phyloP scores from a whole-genome alignment of 2,888 invertebrate genomes.

The Pseudolycoriella hygida region DNA sequence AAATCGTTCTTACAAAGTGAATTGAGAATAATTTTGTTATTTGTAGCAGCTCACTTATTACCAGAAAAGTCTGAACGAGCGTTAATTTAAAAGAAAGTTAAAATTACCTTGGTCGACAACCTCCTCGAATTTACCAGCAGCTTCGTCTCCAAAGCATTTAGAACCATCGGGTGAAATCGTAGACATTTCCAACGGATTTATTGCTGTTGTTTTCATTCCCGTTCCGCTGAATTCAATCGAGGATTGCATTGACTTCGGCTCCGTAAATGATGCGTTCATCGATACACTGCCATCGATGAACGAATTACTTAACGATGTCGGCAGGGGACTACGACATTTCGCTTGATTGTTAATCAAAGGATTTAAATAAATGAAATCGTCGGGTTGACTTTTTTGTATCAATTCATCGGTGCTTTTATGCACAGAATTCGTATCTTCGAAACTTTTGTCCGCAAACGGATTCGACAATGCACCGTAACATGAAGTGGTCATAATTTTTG shows the following conservation, averaged over 20 bases:
- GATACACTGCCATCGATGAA: constrained; percentile 6
- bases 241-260: neutral
- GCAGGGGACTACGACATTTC: neutral
- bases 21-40: no score
- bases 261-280: constrained; percentile 3
- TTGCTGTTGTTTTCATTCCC: neutral
- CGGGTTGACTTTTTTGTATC: neutral
- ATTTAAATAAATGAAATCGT: constrained; percentile 1
- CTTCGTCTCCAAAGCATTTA: constrained; percentile 2
- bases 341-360: neutral
- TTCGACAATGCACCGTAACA: constrained; percentile 23
- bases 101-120: constrained; percentile 6
- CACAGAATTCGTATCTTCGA: neutral
- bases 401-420: constrained; percentile 5
- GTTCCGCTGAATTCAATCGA: neutral
- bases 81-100: neutral
- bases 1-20: no score
- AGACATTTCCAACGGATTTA: constrained; percentile 3
- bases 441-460: neutral
- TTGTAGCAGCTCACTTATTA: no score
- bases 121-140: neutral
- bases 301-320: constrained; percentile 6
- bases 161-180: neutral
- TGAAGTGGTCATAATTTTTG: constrained; percentile 28
- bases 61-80: no score